Percentiles rank a stretch among this genome's conserved stretches.
These are phyloP conservation scores for Lepilemur septentrionalis DNA, from an alignment of 2,797 vertebrate species.

Conservation along the genomic window DNA sequence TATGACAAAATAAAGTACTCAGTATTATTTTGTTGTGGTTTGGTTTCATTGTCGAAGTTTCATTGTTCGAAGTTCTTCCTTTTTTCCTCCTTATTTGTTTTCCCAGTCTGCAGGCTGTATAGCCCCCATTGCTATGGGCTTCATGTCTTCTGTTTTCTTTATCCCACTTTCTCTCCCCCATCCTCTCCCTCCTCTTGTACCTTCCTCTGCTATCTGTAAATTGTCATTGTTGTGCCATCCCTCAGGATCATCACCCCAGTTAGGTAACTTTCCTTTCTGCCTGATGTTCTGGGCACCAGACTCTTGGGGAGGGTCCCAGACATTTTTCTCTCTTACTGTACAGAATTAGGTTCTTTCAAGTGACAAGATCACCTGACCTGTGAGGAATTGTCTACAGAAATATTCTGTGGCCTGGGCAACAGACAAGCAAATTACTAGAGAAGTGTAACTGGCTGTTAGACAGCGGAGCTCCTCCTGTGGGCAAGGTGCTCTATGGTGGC, in stretches of 20 bases:
- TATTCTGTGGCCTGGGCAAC: not conserved
- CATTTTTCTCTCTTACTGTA: not conserved
- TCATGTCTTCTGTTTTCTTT: not conserved
- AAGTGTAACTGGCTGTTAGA: not conserved
- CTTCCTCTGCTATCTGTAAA: not conserved
- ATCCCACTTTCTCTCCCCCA: not conserved
- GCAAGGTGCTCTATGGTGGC: not conserved
- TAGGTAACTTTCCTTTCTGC: not conserved
- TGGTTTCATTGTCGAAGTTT: not conserved
- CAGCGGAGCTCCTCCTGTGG: not conserved
- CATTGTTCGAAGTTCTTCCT: not conserved
- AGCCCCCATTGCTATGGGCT: not conserved
- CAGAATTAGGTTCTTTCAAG: not conserved
- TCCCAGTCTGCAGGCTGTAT: not conserved
- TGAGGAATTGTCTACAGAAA: not conserved
- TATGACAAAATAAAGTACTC: conserved; percentile 41
- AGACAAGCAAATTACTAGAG: not conserved
- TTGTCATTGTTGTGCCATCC: not conserved
- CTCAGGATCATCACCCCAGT: not conserved
- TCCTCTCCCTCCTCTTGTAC: not conserved
- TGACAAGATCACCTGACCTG: not conserved
- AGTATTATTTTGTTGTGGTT: not conserved
- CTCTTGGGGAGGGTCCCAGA: not conserved
- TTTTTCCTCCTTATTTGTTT: not conserved
- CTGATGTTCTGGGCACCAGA: not conserved